Evolutionary conservation across 2,113 vertebrate species (phyloP), one percentile per base, ranked within the genome.

Genomic region (Aspidoscelis tigris): DNA sequence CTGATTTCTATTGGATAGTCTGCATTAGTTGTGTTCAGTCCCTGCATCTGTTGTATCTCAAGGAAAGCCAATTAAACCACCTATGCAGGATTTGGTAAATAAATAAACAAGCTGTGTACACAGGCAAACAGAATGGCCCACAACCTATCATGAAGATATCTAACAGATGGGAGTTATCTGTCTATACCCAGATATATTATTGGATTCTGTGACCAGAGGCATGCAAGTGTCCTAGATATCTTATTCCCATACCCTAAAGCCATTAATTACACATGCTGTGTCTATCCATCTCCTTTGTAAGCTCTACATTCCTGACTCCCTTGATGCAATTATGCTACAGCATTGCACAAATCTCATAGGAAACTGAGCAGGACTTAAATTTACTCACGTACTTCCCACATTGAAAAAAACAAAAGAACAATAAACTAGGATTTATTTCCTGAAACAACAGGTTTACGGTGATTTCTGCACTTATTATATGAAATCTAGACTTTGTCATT

Each of bases 321-420:
- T 71, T 21, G 39, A 78, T 87, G 78, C 86, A 90, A 88, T 88
- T 90, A 76, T 50, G 1, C 0, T 0, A 84, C 76, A 47, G 83
- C 26, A 50, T 79, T 84, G 50, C 78, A 92, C 53, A 20, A 81
- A 72, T 81, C n/a, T 77, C 43, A 79, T 9, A 84, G 55, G 68
- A 64, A 87, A 58, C 79, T 84, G 70, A 0, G 1, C 16, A 73
- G 7, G 72, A 39, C 70, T 50, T 65, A 47, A 73, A 8, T 12
- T 44, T 65, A 8, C 65, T 47, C 21, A 24, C 43, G 8, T 64
- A 55, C 21, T 69, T 22, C n/a, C 39, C 22, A 82, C 12, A 12
- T 16, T 61, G 14, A 61, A 61, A 18, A 61, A 61, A 61, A 22
- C 16, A 22, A 41, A 81, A 81, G 16, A 7, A 58, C 14, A 61